Evolutionary conservation across 2,888 invertebrate genomes (phyloP), one percentile per base, ranked within the genome.

Genomic region (Lithophane ornitopus): DNA sequence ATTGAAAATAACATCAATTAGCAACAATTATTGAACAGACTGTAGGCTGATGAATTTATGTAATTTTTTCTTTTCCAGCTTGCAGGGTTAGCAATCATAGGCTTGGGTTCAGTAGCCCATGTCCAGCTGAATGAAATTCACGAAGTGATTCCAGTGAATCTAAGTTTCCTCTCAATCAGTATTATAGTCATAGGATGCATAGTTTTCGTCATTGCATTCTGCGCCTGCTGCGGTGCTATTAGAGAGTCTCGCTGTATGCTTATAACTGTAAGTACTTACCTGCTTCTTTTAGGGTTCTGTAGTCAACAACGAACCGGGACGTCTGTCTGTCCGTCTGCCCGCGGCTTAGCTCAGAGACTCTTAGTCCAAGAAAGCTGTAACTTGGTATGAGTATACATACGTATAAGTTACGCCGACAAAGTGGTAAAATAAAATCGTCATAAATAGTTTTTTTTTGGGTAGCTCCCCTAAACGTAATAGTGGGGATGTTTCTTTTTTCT

Each of bases 201-300:
- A 41, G 97, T 98, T 0, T 98, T 98, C 87, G 91, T 98, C 74
- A 97, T 98, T 58, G 97, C 98, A 0, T 98, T 98, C 94, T 97
- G 98, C 87, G 98, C 98, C 80, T 99, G 98, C 92, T 98, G 98
- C 89, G 98, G 99, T 0, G 98, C 98, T 0, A 97, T 98, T 81
- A 97, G 97, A 68, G 98, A 98, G 92, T 98, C 98, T 84, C 97
- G 98, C 89, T 98, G 98, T 94, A 98, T 98, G 97, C 97, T 98
- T 12, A 95, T 98, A 90, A 97, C 97, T 88, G 98, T 98, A 94
- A 97, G 97, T 94, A 69, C 44, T 3, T 11, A 22, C 7, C 3
- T 26, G 54, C 59, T 58, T 49, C 49, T 34, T 34, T 34, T n/a
- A n/a, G n/a, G n/a, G n/a, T n/a, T n/a, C n/a, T n/a, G n/a, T n/a